A percentile compares a stretch with the other conserved stretches of the same genome.
phyloP scores from a whole-genome alignment of 2,888 invertebrate species.

The Pyrrhia umbra region DNA sequence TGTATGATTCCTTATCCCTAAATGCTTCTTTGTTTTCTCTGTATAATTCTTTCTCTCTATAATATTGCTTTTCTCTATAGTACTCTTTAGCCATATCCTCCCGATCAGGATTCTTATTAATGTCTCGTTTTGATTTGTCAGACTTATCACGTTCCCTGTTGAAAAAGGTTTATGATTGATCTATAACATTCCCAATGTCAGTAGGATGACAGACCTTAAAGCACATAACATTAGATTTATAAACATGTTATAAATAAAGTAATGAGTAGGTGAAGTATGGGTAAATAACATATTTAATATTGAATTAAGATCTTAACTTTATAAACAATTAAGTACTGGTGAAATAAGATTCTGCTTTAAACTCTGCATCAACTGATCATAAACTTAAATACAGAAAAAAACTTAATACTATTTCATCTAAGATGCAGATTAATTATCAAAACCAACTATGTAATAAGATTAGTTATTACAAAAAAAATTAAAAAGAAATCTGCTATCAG shows the following conservation, averaged over 20 bases:
- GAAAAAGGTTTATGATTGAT: conserved; percentile 77
- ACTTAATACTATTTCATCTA: conserved; percentile 7
- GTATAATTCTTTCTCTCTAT: conserved; percentile 76
- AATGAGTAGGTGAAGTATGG: conserved; percentile 6
- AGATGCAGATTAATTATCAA: conserved; percentile 8
- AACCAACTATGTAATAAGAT: background rate
- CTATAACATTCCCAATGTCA: conserved; percentile 75
- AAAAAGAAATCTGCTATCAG: no score
- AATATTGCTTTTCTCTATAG: conserved; percentile 86
- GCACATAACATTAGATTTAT: conserved; percentile 70
- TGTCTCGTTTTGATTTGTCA: conserved; percentile 84
- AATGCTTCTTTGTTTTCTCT: conserved; percentile 77
- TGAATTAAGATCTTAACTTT: conserved; percentile 2
- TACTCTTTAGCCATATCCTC: conserved; percentile 87
- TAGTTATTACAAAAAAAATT: background rate
- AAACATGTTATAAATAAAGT: conserved; percentile 48
- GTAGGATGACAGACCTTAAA: conserved; percentile 77
- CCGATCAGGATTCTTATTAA: conserved; percentile 80
- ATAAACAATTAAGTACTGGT: background rate
- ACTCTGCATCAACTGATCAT: conserved; percentile 36
- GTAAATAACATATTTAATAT: conserved; percentile 4
- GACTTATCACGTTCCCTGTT: conserved; percentile 86
- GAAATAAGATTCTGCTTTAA: conserved; percentile 24
- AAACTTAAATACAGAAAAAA: background rate
- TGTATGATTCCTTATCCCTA: conserved; percentile 78